phyloP scores from a whole-genome alignment of 2,888 invertebrate species.

The Aphodius granarius region DNA sequence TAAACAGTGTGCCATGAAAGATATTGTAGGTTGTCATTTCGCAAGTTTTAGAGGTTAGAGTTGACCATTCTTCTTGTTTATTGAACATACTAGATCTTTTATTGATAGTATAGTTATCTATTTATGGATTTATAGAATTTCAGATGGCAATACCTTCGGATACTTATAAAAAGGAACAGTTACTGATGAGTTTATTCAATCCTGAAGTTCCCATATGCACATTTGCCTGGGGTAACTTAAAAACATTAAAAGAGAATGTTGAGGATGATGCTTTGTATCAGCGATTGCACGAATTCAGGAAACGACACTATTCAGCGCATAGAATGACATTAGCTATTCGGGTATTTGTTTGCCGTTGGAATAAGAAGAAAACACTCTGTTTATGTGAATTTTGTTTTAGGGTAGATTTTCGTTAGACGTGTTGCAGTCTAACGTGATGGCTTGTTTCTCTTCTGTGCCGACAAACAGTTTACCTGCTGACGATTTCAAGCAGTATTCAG shows the following conservation, averaged over 20 bases:
- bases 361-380: not conserved
- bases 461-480: conserved; percentile 65
- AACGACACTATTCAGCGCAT: conserved; percentile 81
- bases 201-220: conserved; percentile 72
- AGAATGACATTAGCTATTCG: conserved; percentile 87
- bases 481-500: conserved; percentile 61
- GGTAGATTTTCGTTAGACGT: conserved; percentile 65
- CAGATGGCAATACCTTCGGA: conserved; percentile 79
- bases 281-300: conserved; percentile 72
- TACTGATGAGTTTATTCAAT: conserved; percentile 70
- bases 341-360: conserved; percentile 39
- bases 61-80: not conserved
- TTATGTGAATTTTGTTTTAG: conserved; percentile 40
- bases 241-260: conserved; percentile 69
- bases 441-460: conserved; percentile 70
- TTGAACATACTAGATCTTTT: not conserved
- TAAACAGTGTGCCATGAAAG: no score
- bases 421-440: conserved; percentile 65
- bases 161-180: conserved; percentile 72
- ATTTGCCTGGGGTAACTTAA: conserved; percentile 85
- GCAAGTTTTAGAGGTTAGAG: no score
- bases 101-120: not conserved
- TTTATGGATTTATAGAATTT: conserved; percentile 68
- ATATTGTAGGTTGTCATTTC: no score
- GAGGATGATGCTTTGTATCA: conserved; percentile 69